A percentile compares a stretch with the other conserved stretches of the same genome.
Evolutionary conservation across 1,140 invertebrate genomes (phyloP).

Genomic region (Anastatus disparis): DNA sequence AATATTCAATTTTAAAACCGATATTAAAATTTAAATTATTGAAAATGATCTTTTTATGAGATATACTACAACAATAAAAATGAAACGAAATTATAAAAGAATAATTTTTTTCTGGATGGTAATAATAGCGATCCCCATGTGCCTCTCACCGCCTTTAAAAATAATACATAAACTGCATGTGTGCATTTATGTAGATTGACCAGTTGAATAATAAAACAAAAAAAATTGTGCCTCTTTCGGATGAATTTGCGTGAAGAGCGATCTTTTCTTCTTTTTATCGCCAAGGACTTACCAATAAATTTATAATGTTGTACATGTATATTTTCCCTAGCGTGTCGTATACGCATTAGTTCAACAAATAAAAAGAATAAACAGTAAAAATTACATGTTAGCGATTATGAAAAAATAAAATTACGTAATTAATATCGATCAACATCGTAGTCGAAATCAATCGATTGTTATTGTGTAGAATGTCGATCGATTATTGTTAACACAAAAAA

Average conservation of each 20-base stretch:
- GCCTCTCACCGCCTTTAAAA: not conserved
- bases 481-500: not conserved
- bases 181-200: slow-evolving; percentile 6
- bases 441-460: not conserved
- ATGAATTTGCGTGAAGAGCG: slow-evolving; percentile 1
- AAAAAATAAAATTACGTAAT: too few relatives aligned
- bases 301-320: slow-evolving; percentile 14
- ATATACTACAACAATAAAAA: too few relatives aligned
- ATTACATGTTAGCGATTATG: not conserved
- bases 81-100: too few relatives aligned
- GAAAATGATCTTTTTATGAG: too few relatives aligned
- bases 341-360: too few relatives aligned
- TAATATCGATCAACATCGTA: too few relatives aligned
- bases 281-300: slow-evolving; percentile 21
- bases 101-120: not conserved
- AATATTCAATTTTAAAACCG: not conserved
- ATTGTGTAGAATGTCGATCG: slow-evolving; percentile 9
- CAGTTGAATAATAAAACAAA: too few relatives aligned
- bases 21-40: not conserved
- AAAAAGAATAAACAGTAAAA: not conserved
- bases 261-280: not conserved
- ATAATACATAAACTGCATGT: not conserved
- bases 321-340: not conserved
- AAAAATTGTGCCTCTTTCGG: slow-evolving; percentile 23
- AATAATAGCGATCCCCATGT: not conserved